Conservation (phyloP, 2,797 vertebrate species). For the Synaphobranchus kaupii region DNA sequence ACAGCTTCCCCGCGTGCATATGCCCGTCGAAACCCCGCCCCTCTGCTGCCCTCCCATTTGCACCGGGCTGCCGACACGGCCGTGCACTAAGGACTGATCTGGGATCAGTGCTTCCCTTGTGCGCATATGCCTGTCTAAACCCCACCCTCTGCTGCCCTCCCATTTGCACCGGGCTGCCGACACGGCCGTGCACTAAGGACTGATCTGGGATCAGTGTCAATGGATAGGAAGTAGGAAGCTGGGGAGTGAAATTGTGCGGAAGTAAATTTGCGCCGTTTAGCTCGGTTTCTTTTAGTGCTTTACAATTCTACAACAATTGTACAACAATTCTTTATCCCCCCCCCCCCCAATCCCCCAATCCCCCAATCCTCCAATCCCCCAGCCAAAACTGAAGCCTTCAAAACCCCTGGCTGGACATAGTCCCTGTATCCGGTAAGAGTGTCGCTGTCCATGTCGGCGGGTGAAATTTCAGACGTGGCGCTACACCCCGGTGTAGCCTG, state of each 20-base stretch:
- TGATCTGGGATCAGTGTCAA: neutral
- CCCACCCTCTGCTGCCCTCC: neutral
- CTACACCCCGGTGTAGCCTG: neutral
- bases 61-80: neutral
- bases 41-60: neutral
- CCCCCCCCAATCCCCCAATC: too few species aligned
- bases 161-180: neutral
- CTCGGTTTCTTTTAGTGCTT: neutral
- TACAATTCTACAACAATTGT: too few species aligned
- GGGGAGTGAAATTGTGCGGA: neutral
- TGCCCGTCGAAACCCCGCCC: neutral
- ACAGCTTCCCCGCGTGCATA: neutral
- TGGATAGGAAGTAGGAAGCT: neutral
- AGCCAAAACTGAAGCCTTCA: neutral
- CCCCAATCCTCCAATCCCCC: neutral
- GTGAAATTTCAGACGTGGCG: constrained; percentile 18
- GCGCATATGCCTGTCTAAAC: too few species aligned
- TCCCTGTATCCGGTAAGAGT: neutral
- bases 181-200: neutral
- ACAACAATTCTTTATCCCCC: neutral
- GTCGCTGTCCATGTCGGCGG: neutral
- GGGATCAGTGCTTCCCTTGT: constrained; percentile 3
- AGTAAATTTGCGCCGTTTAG: neutral
- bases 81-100: neutral
- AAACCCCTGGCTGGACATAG: neutral